A percentile compares a stretch with the other conserved stretches of the same genome.
Evolutionary conservation across 1,140 invertebrate species (phyloP).

Genomic region (Arctopsyche grandis): DNA sequence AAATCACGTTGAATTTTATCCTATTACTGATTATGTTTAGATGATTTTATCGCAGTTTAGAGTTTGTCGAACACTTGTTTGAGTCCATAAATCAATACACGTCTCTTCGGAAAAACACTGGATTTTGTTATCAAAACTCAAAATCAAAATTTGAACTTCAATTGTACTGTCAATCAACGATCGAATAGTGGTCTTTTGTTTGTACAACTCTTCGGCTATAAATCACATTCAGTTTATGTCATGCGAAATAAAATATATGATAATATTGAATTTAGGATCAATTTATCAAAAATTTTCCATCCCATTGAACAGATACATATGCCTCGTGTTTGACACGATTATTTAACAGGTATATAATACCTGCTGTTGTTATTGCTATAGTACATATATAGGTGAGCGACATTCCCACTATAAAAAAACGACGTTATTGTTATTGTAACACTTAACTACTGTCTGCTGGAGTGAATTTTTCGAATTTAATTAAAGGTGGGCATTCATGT

Average conservation of each 20-base stretch:
- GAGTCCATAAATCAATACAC: background rate
- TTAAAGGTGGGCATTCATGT: no score
- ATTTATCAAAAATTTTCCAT: background rate
- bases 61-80: background rate
- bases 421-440: background rate
- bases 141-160: background rate
- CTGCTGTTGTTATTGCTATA: no score
- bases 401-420: constrained; percentile 1
- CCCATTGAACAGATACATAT: background rate
- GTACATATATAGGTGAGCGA: constrained; percentile 6
- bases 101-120: background rate
- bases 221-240: no score
- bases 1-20: no score
- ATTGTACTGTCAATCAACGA: constrained; percentile 5
- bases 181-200: background rate
- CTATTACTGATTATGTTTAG: no score
- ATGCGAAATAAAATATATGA: no score
- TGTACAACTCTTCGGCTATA: background rate
- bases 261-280: background rate
- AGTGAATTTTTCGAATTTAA: no score
- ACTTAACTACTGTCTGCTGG: background rate
- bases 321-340: background rate
- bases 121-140: background rate
- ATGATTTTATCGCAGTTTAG: background rate
- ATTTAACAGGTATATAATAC: background rate